Conservation (phyloP, 2,888 invertebrate genomes). For the Epinotia ramella region DNA sequence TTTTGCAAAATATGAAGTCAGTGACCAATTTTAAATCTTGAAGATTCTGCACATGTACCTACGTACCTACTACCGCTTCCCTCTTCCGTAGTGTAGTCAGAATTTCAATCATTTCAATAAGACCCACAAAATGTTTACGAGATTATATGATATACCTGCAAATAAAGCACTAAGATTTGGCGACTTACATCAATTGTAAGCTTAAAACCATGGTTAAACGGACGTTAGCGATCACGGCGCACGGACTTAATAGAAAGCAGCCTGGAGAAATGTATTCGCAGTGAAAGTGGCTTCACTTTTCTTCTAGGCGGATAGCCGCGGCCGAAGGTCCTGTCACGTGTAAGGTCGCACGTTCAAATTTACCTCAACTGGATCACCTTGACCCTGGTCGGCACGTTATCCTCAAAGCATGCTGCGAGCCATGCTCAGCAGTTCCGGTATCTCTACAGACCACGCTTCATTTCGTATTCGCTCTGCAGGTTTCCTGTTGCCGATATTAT, state of each 20-base stretch:
- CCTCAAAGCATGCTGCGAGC: conserved; percentile 62
- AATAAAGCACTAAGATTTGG: neutral
- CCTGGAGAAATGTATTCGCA: conserved; percentile 18
- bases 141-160: neutral
- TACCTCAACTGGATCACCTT: conserved; percentile 54
- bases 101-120: conserved; percentile 64
- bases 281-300: conserved; percentile 39
- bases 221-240: conserved; percentile 9
- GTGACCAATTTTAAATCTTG: conserved; percentile 22
- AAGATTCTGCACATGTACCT: conserved; percentile 38
- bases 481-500: conserved; percentile 82
- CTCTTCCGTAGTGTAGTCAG: conserved; percentile 71
- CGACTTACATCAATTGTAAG: neutral
- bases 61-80: conserved; percentile 57
- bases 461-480: conserved; percentile 79
- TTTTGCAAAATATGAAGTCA: conserved; percentile 5
- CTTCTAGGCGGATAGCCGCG: conserved; percentile 24
- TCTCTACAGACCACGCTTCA: conserved; percentile 61
- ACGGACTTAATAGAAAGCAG: conserved; percentile 25
- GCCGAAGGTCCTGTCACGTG: conserved; percentile 33
- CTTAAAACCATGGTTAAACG: conserved; percentile 22
- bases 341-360: conserved; percentile 41
- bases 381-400: conserved; percentile 66
- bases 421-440: conserved; percentile 64
- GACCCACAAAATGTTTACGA: conserved; percentile 28